Evolutionary conservation across 2,888 invertebrate genomes (phyloP), one percentile per base, ranked within the genome.

Genomic region (Diploptera punctata): DNA sequence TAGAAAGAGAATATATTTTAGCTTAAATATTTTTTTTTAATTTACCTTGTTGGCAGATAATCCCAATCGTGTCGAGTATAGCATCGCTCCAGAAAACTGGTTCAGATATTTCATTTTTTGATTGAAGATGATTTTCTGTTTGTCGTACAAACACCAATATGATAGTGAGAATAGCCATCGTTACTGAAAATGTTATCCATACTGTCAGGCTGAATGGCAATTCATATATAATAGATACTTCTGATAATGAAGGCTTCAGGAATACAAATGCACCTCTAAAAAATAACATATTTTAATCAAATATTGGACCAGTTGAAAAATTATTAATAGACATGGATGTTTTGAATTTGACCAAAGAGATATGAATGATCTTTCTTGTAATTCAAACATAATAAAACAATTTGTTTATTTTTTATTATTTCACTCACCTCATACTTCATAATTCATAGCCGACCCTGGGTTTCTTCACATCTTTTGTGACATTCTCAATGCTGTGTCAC

Each of bases 221-320:
- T 38, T 21, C 38, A 33, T 62, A 62, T n/a, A 62, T 62, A 38
- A 38, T 62, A 5, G 62, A 38, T 18, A 62, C 43, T 3, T 33
- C 62, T 13, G 62, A 62, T 13, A 62, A 21, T 9, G 62, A 62
- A 38, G 62, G 62, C 21, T 62, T 62, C 62, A 62, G 62, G 13
- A 62, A 62, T 38, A 62, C 38, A 21, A 62, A 62, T 62, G 13
- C 62, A 43, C 62, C 33, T 19, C 62, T 62, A 38, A 1, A 31
- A 31, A 21, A 61, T 7, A 24, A 19, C 2, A 24, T 18, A 49
- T 49, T 33, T 33, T 33, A 33, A 33, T 33, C 7, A 18, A 49
- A 9, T 18, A 18, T 18, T 18, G 49, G 49, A 18, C 18, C 16
- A n/a, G 16, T n/a, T 18, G 24, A 19, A 54, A 19, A 54, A 19